A percentile compares a stretch with the other conserved stretches of the same genome.
Conservation (phyloP, 2,888 invertebrate genomes). For the Macrophya alboannulata region DNA sequence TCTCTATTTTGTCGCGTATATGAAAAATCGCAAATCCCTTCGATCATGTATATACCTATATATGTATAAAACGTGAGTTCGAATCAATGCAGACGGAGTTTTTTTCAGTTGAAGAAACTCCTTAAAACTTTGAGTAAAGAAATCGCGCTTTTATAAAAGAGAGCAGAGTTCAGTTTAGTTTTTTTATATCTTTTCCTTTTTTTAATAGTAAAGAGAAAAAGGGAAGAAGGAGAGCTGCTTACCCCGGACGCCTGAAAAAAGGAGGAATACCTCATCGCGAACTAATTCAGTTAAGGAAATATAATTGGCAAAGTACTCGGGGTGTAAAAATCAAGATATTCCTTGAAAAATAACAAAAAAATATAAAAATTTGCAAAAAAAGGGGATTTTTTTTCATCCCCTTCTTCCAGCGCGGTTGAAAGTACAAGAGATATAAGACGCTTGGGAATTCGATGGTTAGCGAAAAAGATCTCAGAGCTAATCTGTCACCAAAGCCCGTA, state of each 20-base stretch:
- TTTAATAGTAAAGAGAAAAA: not conserved
- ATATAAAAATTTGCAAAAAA: not conserved
- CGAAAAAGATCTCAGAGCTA: slow-evolving; percentile 51
- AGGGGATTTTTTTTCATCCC: not conserved
- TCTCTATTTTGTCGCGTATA: not conserved
- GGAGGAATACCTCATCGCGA: slow-evolving; percentile 29
- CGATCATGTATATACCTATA: not conserved
- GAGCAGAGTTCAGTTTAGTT: not conserved
- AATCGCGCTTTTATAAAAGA: slow-evolving; percentile 10
- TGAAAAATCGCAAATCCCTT: not conserved
- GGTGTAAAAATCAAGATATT: not conserved
- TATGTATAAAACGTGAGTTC: not conserved
- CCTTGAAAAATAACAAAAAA: not conserved
- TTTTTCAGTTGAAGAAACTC: slow-evolving; percentile 20
- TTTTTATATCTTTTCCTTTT: not conserved
- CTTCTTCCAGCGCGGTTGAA: not conserved
- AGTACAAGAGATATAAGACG: slow-evolving; percentile 6
- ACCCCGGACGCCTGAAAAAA: not conserved
- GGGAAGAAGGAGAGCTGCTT: not conserved
- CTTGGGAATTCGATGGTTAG: slow-evolving; percentile 41
- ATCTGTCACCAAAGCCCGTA: slow-evolving; percentile 52
- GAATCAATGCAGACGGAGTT: slow-evolving; percentile 4
- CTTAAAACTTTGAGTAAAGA: slow-evolving; percentile 11
- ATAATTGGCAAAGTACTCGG: slow-evolving; percentile 37
- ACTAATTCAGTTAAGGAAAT: slow-evolving; percentile 39